These are phyloP conservation scores for Chionoecetes opilio DNA, from an alignment of 1,140 invertebrate genomes.

Conservation along the genomic window DNA sequence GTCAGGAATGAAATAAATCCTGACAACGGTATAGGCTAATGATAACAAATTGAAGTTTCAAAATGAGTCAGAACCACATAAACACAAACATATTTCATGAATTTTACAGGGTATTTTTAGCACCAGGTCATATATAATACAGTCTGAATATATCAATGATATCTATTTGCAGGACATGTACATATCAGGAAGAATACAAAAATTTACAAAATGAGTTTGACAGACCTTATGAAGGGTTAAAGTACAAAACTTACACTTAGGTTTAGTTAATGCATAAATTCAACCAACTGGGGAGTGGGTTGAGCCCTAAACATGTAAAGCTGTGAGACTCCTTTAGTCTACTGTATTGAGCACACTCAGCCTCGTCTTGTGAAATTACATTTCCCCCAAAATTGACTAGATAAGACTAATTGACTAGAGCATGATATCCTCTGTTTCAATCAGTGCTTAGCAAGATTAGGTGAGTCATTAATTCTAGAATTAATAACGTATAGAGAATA, in stretches of 20 bases:
- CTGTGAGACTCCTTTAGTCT: neutral
- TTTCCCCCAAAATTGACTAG: neutral
- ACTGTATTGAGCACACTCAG: neutral
- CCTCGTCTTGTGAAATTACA: neutral
- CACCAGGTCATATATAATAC: too few species aligned
- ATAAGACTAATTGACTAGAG: conserved; percentile 5
- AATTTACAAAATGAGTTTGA: conserved; percentile 2
- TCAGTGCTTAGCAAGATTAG: neutral
- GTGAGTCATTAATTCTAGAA: neutral
- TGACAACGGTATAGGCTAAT: too few species aligned
- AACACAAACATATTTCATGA: too few species aligned
- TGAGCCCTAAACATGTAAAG: neutral
- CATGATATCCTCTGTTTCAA: neutral
- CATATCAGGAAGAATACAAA: conserved; percentile 20
- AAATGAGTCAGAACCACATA: too few species aligned
- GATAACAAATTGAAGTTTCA: too few species aligned
- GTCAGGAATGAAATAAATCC: too few species aligned
- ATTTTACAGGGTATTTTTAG: too few species aligned
- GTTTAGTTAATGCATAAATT: neutral
- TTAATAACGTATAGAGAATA: neutral
- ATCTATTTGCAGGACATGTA: conserved; percentile 5
- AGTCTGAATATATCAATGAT: neutral
- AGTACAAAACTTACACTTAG: conserved; percentile 2
- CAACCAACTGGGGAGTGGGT: neutral
- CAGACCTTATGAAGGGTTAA: conserved; percentile 28